Evolutionary conservation across 2,797 vertebrate genomes (phyloP).

Genomic region (Sciurus vulgaris): DNA sequence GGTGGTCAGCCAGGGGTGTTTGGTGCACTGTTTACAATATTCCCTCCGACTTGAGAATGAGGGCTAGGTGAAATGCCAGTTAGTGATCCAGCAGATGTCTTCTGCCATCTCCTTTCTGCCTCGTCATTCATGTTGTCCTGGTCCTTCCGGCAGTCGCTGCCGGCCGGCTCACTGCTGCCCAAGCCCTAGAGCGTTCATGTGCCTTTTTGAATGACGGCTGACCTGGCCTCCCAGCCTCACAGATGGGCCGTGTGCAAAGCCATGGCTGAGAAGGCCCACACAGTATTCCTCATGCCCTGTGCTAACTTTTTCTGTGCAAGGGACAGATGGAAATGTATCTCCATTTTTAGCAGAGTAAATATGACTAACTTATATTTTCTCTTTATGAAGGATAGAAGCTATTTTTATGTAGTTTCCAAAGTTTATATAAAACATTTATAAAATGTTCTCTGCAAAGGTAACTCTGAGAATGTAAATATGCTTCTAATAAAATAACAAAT

Average conservation of each 20-base stretch:
- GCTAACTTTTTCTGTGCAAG: constrained; percentile 64
- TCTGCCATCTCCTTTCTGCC: not conserved
- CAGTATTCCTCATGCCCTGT: constrained; percentile 4
- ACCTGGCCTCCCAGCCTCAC: not conserved
- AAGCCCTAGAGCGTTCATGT: not conserved
- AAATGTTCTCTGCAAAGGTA: constrained; percentile 70
- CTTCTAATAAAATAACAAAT: constrained; percentile 89
- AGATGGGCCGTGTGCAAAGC: not conserved
- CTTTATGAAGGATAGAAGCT: constrained; percentile 45
- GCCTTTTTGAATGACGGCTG: not conserved
- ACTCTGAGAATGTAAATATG: constrained; percentile 83
- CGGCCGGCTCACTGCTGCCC: not conserved
- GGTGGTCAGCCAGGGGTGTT: not conserved
- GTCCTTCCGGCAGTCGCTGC: not conserved
- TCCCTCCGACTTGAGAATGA: not conserved
- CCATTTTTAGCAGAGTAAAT: constrained; percentile 59
- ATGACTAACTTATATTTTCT: constrained; percentile 76
- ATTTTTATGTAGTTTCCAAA: constrained; percentile 78
- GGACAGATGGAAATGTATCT: constrained; percentile 51
- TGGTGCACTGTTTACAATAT: not conserved
- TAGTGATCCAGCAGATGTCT: not conserved
- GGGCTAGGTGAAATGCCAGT: not conserved
- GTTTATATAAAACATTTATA: constrained; percentile 76
- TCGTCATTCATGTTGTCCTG: not conserved
- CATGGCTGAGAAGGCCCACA: not conserved